Base-by-base conservation (phyloP, 2,797 vertebrate species). In the Lepus oiostolus region DNA sequence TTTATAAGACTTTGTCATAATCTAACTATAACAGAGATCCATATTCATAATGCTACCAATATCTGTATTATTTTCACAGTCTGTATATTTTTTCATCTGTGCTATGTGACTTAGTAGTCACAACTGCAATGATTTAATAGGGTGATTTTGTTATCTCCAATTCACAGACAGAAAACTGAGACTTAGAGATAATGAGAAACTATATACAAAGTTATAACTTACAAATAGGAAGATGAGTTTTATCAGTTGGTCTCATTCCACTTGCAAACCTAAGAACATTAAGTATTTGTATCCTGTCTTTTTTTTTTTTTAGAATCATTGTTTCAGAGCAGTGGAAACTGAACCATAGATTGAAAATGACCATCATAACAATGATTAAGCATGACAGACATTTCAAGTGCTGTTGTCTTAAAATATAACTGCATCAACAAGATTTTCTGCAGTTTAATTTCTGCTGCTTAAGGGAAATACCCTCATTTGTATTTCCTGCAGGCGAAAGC, bases 341-440 rank as follows among this genome's bases (percentile, higher is more conserved):
- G 67, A 95, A 50, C 58, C 42, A 54, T 71, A 91, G 81, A 76
- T 84, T 96, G 68, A 84, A 96, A 95, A 75, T 72, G 76, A 83
- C 84, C 96, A 86, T 95, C 94, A 71, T 91, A 91, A 87, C 83
- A 94, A 91, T 82, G 76, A 85, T 90, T 96, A 93, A 96, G 94
- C 68, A 85, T 82, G 86, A 96, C 30, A 90, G 85, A 89, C 77
- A 54, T 89, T 94, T 91, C 77, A 58, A 96, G 24, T 88, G 30
- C 52, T 88, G 58, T 96, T 93, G 67, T 95, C 85, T 85, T 96
- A 90, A 96, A 96, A 90, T 95, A 93, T 93, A 85, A 88, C 26
- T 50, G n/a, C 4, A 0, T 92, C 88, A 89, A 87, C 65, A 94
- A 95, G 65, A 84, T 71, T 93, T 60, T 68, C 60, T 75, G 60